Evolutionary conservation across 2,888 invertebrate species (phyloP).

Genomic region (Ashinkailepas kermadecensis): DNA sequence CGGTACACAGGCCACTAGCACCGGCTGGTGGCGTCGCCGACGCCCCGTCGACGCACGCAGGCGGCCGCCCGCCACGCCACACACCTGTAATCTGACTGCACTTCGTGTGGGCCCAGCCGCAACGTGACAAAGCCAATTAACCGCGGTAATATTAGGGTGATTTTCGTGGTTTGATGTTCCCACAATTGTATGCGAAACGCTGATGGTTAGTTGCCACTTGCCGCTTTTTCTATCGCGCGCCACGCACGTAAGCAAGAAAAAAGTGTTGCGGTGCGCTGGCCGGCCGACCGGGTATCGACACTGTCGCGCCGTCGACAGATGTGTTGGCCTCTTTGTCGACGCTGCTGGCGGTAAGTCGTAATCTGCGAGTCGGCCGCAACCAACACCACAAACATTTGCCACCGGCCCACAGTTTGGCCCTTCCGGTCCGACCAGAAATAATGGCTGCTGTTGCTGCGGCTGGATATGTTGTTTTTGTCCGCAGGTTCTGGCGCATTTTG

Average conservation of each 20-base stretch:
- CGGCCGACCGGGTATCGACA: too few species aligned
- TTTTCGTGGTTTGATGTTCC: neutral
- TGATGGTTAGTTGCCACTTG: neutral
- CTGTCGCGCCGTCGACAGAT: too few species aligned
- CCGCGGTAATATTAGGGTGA: neutral
- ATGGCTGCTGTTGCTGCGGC: too few species aligned
- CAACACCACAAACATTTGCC: too few species aligned
- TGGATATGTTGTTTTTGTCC: too few species aligned
- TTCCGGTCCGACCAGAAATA: too few species aligned
- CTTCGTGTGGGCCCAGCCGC: neutral
- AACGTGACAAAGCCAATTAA: constrained; percentile 16
- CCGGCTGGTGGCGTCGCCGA: neutral
- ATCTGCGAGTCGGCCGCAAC: too few species aligned
- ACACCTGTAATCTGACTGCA: neutral
- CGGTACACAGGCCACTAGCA: neutral
- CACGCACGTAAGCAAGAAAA: neutral
- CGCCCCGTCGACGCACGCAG: neutral
- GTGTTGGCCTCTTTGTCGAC: too few species aligned
- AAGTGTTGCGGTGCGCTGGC: neutral
- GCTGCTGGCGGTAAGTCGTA: too few species aligned
- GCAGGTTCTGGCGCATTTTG: too few species aligned
- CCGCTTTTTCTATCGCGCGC: neutral
- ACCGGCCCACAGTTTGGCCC: too few species aligned
- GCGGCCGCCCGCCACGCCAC: neutral
- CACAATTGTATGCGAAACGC: constrained; percentile 14